A percentile compares a stretch with the other conserved stretches of the same genome.
Conservation (phyloP, 2,797 vertebrate genomes). For the Aulostomus chinensis region DNA sequence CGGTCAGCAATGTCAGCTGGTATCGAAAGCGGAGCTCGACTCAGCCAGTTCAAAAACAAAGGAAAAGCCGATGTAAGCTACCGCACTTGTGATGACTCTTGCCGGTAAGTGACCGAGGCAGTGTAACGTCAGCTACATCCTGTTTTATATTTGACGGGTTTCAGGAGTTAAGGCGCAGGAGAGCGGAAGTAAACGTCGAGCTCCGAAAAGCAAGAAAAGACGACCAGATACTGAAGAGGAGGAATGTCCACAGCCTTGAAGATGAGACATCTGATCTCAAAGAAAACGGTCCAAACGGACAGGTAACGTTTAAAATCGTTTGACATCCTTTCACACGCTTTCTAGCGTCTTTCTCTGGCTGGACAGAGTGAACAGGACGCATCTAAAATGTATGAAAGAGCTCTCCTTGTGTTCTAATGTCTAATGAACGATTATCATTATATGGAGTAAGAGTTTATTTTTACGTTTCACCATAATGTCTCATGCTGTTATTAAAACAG, state of each 20-base stretch:
- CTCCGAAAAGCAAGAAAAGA: slow-evolving; percentile 94
- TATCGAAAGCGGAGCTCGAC: slow-evolving; percentile 78
- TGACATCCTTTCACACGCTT: not conserved
- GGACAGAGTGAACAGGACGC: not conserved
- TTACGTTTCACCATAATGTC: too few relatives aligned
- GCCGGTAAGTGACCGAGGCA: too few relatives aligned
- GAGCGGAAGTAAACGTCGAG: slow-evolving; percentile 90
- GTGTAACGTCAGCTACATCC: too few relatives aligned
- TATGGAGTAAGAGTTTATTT: too few relatives aligned
- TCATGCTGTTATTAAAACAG: too few relatives aligned
- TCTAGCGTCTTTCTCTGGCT: not conserved
- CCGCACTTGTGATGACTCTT: not conserved
- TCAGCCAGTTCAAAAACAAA: slow-evolving; percentile 94
- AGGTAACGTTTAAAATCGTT: slow-evolving; percentile 66
- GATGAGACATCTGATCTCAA: slow-evolving; percentile 84
- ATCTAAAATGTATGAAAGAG: not conserved
- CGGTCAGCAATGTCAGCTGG: slow-evolving; percentile 79
- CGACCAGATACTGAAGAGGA: slow-evolving; percentile 91
- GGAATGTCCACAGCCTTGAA: slow-evolving; percentile 84
- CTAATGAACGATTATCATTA: too few relatives aligned
- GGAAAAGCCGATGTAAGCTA: slow-evolving; percentile 86
- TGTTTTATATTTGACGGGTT: not conserved
- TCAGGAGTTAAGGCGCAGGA: slow-evolving; percentile 87
- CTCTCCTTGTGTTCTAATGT: not conserved
- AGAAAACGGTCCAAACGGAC: slow-evolving; percentile 79